phyloP scores from a whole-genome alignment of 2,797 vertebrate species.

The Ispidina picta region DNA sequence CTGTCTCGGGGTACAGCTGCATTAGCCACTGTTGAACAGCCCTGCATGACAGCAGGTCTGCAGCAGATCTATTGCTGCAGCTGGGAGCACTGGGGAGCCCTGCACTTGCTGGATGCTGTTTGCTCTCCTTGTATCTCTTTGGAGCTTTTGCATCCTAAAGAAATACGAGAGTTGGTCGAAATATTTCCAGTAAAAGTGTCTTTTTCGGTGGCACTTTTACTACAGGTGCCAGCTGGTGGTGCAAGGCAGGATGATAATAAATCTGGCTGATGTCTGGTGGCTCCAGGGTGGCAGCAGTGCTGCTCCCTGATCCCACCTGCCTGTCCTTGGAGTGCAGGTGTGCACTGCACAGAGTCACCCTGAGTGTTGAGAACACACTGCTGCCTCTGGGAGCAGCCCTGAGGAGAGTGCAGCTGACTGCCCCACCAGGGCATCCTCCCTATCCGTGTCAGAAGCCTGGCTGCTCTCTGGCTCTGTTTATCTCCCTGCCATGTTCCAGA shows the following conservation, averaged over 20 bases:
- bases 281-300: neutral
- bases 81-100: conserved; percentile 47
- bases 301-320: neutral
- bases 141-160: conserved; percentile 5
- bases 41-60: conserved; percentile 27
- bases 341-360: neutral
- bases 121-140: neutral
- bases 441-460: conserved; percentile 26
- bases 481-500: conserved; percentile 39
- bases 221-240: neutral
- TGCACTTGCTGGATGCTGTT: neutral
- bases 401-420: neutral
- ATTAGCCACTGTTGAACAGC: conserved; percentile 58
- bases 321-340: neutral
- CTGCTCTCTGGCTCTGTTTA: neutral
- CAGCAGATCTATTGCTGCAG: conserved; percentile 29
- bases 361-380: neutral
- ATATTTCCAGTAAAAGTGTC: neutral
- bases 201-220: neutral
- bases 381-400: neutral
- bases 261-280: neutral
- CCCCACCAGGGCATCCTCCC: neutral
- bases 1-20: neutral
- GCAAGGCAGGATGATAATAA: neutral
- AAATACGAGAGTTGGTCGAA: neutral